Percentiles rank a stretch among this genome's conserved stretches.
Conservation (phyloP, 2,113 vertebrate genomes). For the Colossoma macropomum region DNA sequence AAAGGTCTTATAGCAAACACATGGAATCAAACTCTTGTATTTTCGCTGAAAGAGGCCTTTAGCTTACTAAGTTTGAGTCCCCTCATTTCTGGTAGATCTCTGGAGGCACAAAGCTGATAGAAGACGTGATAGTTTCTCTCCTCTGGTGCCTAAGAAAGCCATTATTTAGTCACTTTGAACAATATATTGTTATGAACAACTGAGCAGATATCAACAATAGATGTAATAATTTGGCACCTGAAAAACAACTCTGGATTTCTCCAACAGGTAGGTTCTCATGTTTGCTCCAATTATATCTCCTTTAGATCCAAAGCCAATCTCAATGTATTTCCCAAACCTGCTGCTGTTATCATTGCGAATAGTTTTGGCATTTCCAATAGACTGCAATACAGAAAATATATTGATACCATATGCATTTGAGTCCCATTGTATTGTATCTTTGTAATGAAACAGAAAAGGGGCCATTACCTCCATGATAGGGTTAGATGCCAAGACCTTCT, state of each 20-base stretch:
- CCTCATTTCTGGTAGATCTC: constrained; percentile 73
- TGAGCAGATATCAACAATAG: not conserved
- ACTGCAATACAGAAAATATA: constrained; percentile 59
- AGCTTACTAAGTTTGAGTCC: constrained; percentile 74
- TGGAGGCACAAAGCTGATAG: constrained; percentile 82
- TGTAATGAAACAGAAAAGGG: not conserved
- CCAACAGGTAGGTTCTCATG: constrained; percentile 83
- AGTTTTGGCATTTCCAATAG: constrained; percentile 84
- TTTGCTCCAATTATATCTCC: constrained; percentile 78
- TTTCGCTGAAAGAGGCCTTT: not conserved
- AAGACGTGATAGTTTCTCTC: constrained; percentile 85
- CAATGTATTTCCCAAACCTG: constrained; percentile 83
- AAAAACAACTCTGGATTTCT: constrained; percentile 84
- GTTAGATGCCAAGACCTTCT: constrained; percentile 79
- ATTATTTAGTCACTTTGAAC: not conserved
- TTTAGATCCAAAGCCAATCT: constrained; percentile 76
- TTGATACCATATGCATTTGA: not conserved
- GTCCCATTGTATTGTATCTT: not conserved
- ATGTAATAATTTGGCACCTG: constrained; percentile 66
- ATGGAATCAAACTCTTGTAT: not conserved
- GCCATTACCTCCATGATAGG: constrained; percentile 80
- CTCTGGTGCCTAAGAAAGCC: constrained; percentile 64
- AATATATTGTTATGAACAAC: not conserved
- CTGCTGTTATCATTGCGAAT: constrained; percentile 85
- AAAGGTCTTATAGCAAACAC: not conserved